phyloP scores from a whole-genome alignment of 1,140 invertebrate species.

The Drosophila subobscura region DNA sequence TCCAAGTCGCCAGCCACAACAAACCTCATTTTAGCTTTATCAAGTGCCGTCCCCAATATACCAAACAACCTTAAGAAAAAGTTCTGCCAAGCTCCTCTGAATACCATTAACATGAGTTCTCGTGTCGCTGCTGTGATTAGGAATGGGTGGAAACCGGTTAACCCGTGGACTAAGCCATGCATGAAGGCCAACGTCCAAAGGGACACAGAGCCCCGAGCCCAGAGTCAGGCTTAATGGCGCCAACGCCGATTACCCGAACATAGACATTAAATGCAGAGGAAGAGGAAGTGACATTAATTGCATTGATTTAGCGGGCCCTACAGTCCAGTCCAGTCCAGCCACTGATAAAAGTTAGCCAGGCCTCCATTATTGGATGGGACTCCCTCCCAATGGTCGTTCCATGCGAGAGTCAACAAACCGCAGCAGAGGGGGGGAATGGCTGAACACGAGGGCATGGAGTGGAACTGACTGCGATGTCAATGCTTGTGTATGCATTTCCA shows the following conservation, averaged over 20 bases:
- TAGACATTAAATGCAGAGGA: constrained; percentile 79
- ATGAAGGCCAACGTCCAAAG: constrained; percentile 3
- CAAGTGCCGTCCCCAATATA: constrained; percentile 1
- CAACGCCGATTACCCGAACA: constrained; percentile 74
- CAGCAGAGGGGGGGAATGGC: background rate
- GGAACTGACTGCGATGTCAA: constrained; percentile 27
- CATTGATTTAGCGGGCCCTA: constrained; percentile 70
- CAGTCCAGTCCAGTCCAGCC: constrained; percentile 15
- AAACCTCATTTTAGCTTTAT: constrained; percentile 34
- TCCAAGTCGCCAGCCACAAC: background rate
- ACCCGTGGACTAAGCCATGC: background rate
- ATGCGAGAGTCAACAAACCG: constrained; percentile 28
- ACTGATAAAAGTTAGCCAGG: constrained; percentile 57
- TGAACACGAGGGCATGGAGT: background rate
- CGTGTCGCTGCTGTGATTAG: too few relatives aligned
- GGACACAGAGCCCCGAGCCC: background rate
- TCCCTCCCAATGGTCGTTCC: background rate
- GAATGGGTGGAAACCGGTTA: constrained; percentile 26
- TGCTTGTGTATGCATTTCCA: constrained; percentile 61
- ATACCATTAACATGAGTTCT: too few relatives aligned
- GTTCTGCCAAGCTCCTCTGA: too few relatives aligned
- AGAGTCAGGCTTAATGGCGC: constrained; percentile 51
- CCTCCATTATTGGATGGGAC: constrained; percentile 13
- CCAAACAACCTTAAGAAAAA: too few relatives aligned
- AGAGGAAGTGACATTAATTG: constrained; percentile 80